Evolutionary conservation across 2,797 vertebrate species (phyloP), one percentile per base, ranked within the genome.

Genomic region (Psittacula derbiana): DNA sequence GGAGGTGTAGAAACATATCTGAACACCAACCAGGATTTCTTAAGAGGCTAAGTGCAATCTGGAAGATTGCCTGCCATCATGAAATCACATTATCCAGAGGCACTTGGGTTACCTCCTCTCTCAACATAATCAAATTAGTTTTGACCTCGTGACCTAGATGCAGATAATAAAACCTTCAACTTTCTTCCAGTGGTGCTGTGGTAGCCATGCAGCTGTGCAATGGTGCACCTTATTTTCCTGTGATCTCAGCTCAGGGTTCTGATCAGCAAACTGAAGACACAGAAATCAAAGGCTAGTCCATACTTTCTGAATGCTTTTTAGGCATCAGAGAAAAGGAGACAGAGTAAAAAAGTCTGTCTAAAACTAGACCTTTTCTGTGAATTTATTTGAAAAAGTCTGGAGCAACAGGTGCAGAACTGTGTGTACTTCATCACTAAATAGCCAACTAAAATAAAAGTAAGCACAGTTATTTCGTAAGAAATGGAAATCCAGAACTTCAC

Each of bases 61-160:
- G 88, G 84, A 96, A 74, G 61, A 67, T 53, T 94, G 90, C 67
- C 81, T 95, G 55, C 71, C 62, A 25, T 87, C 86, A 64, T 80
- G 86, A 91, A 94, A 87, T 88, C 70, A 57, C 55, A 20, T 72
- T 73, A 86, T 73, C 43, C 47, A 95, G 62, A 94, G 58, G 62
- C 62, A 67, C 50, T 80, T 76, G 57, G 12, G 64, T 95, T 91
- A 58, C 88, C 62, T 90, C 71, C 33, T n/a, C 31, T 90, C 64
- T 80, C 79, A 84, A 71, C 60, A 60, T 86, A 81, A 88, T 53
- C 76, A 60, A 50, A 58, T 78, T 82, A 53, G 24, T 85, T 94
- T 88, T 97, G 88, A 95, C 94, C 83, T 95, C 71, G 47, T 95
- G 91, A 92, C 86, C 82, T 65, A 90, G 60, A 88, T 86, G 33